Percentiles rank a stretch among this genome's conserved stretches.
phyloP scores from a whole-genome alignment of 2,113 vertebrate genomes.

The Apistogramma diplotaenia region DNA sequence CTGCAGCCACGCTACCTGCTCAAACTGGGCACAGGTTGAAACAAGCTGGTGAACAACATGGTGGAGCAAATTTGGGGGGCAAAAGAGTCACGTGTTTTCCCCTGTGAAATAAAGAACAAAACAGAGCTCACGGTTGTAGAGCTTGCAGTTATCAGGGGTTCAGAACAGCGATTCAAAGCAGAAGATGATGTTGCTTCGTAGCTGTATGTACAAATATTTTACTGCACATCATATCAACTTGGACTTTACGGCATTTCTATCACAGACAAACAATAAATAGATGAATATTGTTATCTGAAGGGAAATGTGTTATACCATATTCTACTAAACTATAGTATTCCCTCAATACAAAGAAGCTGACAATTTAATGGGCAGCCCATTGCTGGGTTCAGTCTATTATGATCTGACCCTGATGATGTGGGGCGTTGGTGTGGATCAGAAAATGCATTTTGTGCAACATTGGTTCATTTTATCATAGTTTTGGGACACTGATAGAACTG shows the following conservation, averaged over 20 bases:
- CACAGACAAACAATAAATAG: neutral
- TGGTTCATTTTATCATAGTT: neutral
- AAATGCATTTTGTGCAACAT: too few species aligned
- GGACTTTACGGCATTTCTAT: neutral
- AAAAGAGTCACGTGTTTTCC: neutral
- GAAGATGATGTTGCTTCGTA: neutral
- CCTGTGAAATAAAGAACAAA: rapidly evolving
- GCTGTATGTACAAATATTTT: neutral
- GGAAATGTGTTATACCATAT: too few species aligned
- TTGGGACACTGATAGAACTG: neutral
- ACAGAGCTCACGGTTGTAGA: too few species aligned
- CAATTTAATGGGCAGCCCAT: too few species aligned
- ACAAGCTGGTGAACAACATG: too few species aligned
- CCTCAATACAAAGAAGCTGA: too few species aligned
- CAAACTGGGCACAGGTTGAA: neutral
- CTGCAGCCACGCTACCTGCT: neutral
- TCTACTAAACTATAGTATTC: too few species aligned
- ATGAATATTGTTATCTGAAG: neutral
- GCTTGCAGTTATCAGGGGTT: too few species aligned
- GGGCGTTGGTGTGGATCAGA: too few species aligned
- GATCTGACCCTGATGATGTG: too few species aligned
- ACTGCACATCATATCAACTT: rapidly evolving
- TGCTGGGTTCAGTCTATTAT: too few species aligned
- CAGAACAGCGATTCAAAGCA: neutral
- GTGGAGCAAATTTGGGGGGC: neutral